Percentiles rank a stretch among this genome's conserved stretches.
Conservation (phyloP, 64 coral and sea anemone species). For the Dendrophyllia cribrosa region DNA sequence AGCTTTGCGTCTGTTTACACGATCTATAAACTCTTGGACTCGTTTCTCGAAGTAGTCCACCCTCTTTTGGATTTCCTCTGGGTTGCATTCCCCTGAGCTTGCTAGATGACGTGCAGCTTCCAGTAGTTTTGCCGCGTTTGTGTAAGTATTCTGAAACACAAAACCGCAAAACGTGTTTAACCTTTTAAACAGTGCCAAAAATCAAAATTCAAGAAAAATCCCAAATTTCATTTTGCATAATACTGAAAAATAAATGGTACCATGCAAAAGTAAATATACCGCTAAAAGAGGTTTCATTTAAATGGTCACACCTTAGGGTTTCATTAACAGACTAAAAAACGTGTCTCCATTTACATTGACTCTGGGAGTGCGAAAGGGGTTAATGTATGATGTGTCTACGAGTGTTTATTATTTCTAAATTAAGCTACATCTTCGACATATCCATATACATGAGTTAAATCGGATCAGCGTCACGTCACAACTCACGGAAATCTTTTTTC, state of each 20-base stretch:
- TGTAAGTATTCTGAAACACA: constrained; percentile 97
- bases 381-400: not conserved
- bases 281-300: too few species aligned
- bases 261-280: too few species aligned
- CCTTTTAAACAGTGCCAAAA: too few species aligned
- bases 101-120: constrained; percentile 90
- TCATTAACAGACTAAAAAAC: too few species aligned
- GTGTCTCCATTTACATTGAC: too few species aligned
- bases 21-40: constrained; percentile 94
- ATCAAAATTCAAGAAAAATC: too few species aligned
- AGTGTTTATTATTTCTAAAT: constrained; percentile 29
- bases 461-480: constrained; percentile 17
- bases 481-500: constrained; percentile 9
- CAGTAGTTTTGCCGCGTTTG: constrained; percentile 94
- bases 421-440: not conserved
- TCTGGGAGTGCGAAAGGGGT: too few species aligned
- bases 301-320: too few species aligned
- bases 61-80: constrained; percentile 89
- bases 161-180: constrained; percentile 15
- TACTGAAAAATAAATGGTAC: too few species aligned
- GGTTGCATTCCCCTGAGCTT: constrained; percentile 88
- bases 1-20: constrained; percentile 92
- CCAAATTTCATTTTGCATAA: too few species aligned
- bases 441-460: not conserved
- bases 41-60: constrained; percentile 94